Conservation (phyloP, 2,888 invertebrate species). For the Calliopum simillimum region DNA sequence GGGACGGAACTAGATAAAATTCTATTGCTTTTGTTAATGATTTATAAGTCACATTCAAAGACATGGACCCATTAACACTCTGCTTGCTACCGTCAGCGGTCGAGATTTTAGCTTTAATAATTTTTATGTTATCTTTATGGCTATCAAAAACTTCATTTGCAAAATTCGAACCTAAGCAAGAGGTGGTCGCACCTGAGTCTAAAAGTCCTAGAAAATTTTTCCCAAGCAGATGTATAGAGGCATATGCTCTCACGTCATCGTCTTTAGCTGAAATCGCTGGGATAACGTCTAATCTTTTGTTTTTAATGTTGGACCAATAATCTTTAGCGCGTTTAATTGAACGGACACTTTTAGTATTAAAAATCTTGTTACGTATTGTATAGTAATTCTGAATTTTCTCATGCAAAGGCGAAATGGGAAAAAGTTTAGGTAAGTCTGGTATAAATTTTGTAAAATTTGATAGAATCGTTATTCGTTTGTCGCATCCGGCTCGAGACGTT, state of each 20-base stretch:
- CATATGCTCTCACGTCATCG: conserved; percentile 36
- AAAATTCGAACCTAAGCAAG: conserved; percentile 33
- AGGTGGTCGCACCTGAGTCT: conserved; percentile 35
- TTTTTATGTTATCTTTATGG: neutral
- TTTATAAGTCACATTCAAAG: conserved; percentile 21
- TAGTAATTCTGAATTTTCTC: neutral
- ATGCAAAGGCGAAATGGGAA: neutral
- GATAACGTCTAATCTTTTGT: conserved; percentile 17
- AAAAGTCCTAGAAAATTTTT: conserved; percentile 30
- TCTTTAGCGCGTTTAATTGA: neutral
- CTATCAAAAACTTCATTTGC: conserved; percentile 29
- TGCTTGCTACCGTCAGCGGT: conserved; percentile 39
- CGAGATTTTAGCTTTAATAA: conserved; percentile 9
- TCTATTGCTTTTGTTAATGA: conserved; percentile 18
- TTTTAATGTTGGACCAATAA: conserved; percentile 22
- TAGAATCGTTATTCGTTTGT: neutral
- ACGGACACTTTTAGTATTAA: neutral
- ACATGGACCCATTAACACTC: conserved; percentile 24
- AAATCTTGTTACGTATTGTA: neutral
- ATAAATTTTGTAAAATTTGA: neutral
- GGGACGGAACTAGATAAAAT: conserved; percentile 31
- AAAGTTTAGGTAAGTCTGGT: neutral
- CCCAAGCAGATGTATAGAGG: conserved; percentile 28
- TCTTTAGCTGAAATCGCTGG: conserved; percentile 9
- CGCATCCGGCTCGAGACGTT: neutral